phyloP scores from a whole-genome alignment of 2,888 invertebrate species.

The Orchesella flavescens region DNA sequence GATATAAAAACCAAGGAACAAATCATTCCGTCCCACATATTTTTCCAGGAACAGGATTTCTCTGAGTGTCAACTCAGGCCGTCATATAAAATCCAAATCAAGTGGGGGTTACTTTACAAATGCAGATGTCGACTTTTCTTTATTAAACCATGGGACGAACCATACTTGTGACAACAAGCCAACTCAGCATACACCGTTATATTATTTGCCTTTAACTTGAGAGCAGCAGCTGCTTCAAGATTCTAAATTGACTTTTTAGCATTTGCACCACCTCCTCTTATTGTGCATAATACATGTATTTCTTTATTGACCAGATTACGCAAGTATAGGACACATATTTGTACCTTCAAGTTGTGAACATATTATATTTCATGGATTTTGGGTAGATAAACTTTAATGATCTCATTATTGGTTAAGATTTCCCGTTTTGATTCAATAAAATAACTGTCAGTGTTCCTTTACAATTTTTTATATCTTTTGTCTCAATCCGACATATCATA shows the following conservation, averaged over 20 bases:
- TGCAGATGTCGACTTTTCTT: not conserved
- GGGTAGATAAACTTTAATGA: not conserved
- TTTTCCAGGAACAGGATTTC: conserved; percentile 58
- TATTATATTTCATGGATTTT: not conserved
- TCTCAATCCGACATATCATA: conserved; percentile 1
- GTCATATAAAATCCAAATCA: not conserved
- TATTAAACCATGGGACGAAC: not conserved
- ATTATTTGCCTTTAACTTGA: not conserved
- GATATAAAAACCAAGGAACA: not conserved
- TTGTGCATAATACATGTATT: no score
- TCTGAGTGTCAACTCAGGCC: not conserved
- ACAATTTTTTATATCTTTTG: not conserved
- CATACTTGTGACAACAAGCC: not conserved
- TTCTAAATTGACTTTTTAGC: no score
- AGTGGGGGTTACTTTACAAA: not conserved
- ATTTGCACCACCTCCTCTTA: no score
- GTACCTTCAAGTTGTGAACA: no score
- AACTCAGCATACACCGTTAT: not conserved
- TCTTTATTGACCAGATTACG: no score
- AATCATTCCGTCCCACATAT: conserved; percentile 35
- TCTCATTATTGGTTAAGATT: not conserved
- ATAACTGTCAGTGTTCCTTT: not conserved
- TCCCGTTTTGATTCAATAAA: conserved; percentile 11
- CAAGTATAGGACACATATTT: no score
- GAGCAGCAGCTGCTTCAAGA: no score